A percentile compares a stretch with the other conserved stretches of the same genome.
phyloP scores from a whole-genome alignment of 2,113 vertebrate genomes.

The Poeciliopsis prolifica region DNA sequence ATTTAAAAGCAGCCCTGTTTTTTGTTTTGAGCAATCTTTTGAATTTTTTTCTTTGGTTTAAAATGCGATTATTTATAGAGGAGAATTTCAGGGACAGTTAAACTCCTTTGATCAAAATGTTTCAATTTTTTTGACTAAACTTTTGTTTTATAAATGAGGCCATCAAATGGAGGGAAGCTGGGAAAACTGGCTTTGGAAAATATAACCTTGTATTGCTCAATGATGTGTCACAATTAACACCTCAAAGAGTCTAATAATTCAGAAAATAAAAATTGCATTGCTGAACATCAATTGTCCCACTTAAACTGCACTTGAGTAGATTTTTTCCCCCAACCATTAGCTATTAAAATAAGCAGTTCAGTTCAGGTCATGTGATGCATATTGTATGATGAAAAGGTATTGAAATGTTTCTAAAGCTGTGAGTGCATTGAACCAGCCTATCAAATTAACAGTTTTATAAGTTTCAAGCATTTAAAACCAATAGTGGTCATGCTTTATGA shows the following conservation, averaged over 20 bases:
- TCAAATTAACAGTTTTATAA: background rate
- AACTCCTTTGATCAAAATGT: background rate
- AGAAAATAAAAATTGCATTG: background rate
- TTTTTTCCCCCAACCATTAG: no score
- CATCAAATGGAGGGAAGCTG: background rate
- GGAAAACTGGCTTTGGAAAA: background rate
- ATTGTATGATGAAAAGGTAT: background rate
- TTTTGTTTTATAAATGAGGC: background rate
- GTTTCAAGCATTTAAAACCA: background rate
- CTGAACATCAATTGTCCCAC: background rate
- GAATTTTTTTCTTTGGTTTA: no score
- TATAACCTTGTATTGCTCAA: no score
- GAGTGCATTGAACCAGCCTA: background rate
- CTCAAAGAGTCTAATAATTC: background rate
- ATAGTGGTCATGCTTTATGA: background rate
- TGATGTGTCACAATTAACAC: no score
- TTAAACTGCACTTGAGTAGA: background rate
- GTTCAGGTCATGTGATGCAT: background rate
- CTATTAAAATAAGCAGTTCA: background rate
- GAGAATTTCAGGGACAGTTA: background rate
- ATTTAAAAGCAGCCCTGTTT: no score
- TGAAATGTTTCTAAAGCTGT: background rate
- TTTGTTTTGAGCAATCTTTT: no score
- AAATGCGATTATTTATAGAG: background rate
- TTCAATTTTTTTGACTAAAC: background rate